phyloP scores from a whole-genome alignment of 2,797 vertebrate genomes.

The Arrhamphus sclerolepis region DNA sequence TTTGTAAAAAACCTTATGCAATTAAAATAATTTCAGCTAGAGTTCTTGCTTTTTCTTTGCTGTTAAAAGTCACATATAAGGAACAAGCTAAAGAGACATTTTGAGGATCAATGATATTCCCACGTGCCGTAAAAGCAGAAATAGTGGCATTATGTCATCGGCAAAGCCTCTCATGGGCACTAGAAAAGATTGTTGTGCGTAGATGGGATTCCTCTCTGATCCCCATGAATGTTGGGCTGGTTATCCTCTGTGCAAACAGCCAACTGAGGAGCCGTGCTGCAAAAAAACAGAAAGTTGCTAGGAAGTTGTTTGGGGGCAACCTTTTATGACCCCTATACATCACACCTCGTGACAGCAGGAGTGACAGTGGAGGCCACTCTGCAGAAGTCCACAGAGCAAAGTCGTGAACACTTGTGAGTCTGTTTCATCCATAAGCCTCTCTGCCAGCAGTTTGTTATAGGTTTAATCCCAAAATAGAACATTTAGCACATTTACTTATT shows the following conservation, averaged over 20 bases:
- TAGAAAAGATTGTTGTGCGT: not conserved
- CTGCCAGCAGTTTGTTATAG: not conserved
- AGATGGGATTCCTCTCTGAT: conserved; percentile 16
- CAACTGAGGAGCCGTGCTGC: conserved; percentile 20
- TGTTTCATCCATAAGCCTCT: conserved; percentile 1
- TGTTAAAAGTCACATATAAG: no score
- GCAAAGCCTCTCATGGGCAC: not conserved
- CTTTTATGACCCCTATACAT: conserved; percentile 71
- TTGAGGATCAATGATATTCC: no score
- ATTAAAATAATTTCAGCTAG: no score
- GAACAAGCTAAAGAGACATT: no score
- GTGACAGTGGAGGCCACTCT: conserved; percentile 58
- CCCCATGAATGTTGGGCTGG: not conserved
- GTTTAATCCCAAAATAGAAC: not conserved
- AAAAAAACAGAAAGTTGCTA: conserved; percentile 60
- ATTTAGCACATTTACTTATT: not conserved
- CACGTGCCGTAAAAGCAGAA: not conserved
- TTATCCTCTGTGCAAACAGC: conserved; percentile 11
- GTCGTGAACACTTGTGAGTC: conserved; percentile 38
- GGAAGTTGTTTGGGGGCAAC: conserved; percentile 61
- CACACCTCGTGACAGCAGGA: conserved; percentile 67
- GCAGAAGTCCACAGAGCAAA: conserved; percentile 47
- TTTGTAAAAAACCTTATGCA: no score
- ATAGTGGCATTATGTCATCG: not conserved
- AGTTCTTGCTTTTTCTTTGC: no score